Percentiles rank a stretch among this genome's conserved stretches.
Conservation (phyloP, 2,888 invertebrate species). For the Cancer borealis region DNA sequence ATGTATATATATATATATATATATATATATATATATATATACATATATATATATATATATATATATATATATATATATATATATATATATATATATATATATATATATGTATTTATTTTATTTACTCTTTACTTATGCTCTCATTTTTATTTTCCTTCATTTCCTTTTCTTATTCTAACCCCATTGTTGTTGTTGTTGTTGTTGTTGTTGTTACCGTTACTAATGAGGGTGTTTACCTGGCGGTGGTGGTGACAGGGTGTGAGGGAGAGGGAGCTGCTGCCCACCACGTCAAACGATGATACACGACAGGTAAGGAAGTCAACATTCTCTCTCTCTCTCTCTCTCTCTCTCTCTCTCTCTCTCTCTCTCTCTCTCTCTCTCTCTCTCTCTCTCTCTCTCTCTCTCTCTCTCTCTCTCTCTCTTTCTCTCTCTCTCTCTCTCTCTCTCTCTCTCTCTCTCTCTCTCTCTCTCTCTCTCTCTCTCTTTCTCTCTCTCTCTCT, state of each 20-base stretch:
- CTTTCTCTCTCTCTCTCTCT: not conserved
- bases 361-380: not conserved
- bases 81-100: too few species aligned
- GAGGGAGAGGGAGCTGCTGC: constrained; percentile 30
- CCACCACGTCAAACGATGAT: not conserved
- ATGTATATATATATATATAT: too few species aligned
- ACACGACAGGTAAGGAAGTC: constrained; percentile 12
- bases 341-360: not conserved
- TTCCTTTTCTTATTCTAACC: not conserved
- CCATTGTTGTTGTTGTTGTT: not conserved
- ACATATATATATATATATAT: too few species aligned
- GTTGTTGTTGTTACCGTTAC: not conserved
- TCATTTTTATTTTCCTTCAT: not conserved
- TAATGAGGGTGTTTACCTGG: not conserved
- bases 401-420: not conserved
- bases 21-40: too few species aligned
- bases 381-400: not conserved
- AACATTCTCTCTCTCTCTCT: not conserved
- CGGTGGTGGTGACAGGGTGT: constrained; percentile 44
- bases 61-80: too few species aligned
- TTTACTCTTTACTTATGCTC: too few species aligned
- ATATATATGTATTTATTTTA: too few species aligned
- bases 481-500: not conserved
- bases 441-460: not conserved
- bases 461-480: not conserved